Base-by-base conservation (phyloP, 2,797 vertebrate genomes). In the Hemitrygon akajei region DNA sequence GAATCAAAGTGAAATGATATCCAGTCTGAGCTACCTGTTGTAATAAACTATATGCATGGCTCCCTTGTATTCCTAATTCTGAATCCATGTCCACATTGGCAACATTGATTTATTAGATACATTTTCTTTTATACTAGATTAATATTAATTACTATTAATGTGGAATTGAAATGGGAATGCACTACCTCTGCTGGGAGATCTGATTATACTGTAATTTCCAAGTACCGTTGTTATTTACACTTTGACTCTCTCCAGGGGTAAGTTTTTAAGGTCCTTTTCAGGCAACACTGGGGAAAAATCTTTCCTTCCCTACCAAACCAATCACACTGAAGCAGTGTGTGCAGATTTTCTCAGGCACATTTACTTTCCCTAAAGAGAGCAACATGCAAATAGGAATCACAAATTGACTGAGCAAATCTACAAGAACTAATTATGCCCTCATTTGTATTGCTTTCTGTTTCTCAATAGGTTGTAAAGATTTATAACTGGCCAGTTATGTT, bases 301-400 rank as follows among this genome's bases (percentile, higher is more conserved):
- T n/a, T 75, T 75, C 91, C 91, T 75, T 1, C 5, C 40, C 22
- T 12, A 75, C 69, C 40, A 75, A 92, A 75, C 71, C 40, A 47
- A 56, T 11, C 69, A 47, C 69, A 71, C 40, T 75, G 71, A 40
- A 75, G 37, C 27, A 7, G 66, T 56, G 30, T 89, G 69, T 75
- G 69, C 37, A 92, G 47, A 27, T 75, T 71, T 75, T 69, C 34
- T 40, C 22, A 71, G 63, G 18, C n/a, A n/a, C 3, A 34, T 66
- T 27, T 86, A 34, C 60, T 7, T n/a, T 91, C 20, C 37, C 20
- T 30, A 91, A 40, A 91, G 66, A 9, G 66, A 7, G 14, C 25
- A 86, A 63, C n/a, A 60, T 86, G 82, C 27, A 86, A 86, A 86
- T 86, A 60, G 56, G 82, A 86, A 86, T 86, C 56, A n/a, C 27